phyloP scores from a whole-genome alignment of 2,888 invertebrate species.

The Eristalis intricaria region DNA sequence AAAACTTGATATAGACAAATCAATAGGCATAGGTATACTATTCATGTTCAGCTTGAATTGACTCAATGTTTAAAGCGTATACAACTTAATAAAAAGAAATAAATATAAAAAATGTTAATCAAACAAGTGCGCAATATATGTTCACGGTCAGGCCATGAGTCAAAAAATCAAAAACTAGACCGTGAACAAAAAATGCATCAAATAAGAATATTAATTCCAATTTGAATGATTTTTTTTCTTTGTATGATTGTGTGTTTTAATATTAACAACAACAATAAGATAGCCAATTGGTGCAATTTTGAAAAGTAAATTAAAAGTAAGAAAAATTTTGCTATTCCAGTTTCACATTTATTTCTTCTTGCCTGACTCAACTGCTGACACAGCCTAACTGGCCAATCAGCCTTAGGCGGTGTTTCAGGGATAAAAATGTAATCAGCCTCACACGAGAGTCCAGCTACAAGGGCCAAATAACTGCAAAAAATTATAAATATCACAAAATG shows the following conservation, averaged over 20 bases:
- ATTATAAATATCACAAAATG: slow-evolving; percentile 58
- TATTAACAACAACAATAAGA: slow-evolving; percentile 28
- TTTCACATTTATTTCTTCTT: slow-evolving; percentile 77
- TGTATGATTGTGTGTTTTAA: slow-evolving; percentile 6
- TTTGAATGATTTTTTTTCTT: slow-evolving; percentile 36
- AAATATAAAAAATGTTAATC: slow-evolving; percentile 63
- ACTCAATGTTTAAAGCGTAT: slow-evolving; percentile 33
- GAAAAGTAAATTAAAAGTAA: slow-evolving; percentile 50
- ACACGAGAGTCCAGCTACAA: slow-evolving; percentile 90
- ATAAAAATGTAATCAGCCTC: slow-evolving; percentile 95
- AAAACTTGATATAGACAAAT: neutral
- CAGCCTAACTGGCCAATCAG: slow-evolving; percentile 89
- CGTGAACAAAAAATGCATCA: slow-evolving; percentile 29
- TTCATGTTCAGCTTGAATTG: slow-evolving; percentile 10
- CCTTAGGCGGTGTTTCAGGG: slow-evolving; percentile 91
- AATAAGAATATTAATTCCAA: slow-evolving; percentile 52
- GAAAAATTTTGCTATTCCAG: slow-evolving; percentile 30
- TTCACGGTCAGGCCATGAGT: slow-evolving; percentile 10
- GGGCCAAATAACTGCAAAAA: slow-evolving; percentile 89
- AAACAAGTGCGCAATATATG: slow-evolving; percentile 45
- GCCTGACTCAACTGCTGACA: slow-evolving; percentile 89
- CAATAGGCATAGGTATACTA: neutral
- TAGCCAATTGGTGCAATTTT: slow-evolving; percentile 66
- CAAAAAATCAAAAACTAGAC: slow-evolving; percentile 1
- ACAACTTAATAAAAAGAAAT: slow-evolving; percentile 52